Base-by-base conservation (phyloP, 2,113 vertebrate genomes). In the Sphaerodactylus townsendi region DNA sequence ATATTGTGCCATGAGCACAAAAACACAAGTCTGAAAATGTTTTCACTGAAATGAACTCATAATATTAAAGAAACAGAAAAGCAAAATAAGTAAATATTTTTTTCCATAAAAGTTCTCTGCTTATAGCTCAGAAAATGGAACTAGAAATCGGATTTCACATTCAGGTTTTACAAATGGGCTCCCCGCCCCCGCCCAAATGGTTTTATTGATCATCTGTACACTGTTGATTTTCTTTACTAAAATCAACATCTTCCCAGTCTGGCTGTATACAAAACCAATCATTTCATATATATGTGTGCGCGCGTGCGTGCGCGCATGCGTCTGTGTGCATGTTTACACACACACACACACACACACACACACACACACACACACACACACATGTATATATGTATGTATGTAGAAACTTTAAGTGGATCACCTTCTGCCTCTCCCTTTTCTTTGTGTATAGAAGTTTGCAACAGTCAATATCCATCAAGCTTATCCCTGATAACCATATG, bases 161-260 rank as follows among this genome's bases (percentile, higher is more conserved):
- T 50, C 37, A 46, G 5, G 62, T 19, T 50, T 75, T 66, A 41
- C 17, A 48, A 66, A 53, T 76, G 44, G 25, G 15, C 65, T 75
- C 7, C 44, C 10, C 17, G 2, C 50, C 48, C 35, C 86, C 87
- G 86, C 92, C 80, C 85, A 48, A 80, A 33, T 50, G 66, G 2
- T 77, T 68, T 4, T 91, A 93, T 92, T 94, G 94, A 94, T 94
- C 93, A 95, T 91, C 91, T 77, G 64, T 25, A 23, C 15, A 89
- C 44, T 84, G 88, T 75, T 85, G 88, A 73, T 76, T 90, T 46
- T 76, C 82, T 88, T 92, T 75, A 62, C 85, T 71, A 46, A 50
- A 68, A 76, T 50, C 44, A 66, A 66, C n/a, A 72, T 85, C 89
- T 1, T 81, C 78, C 86, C 72, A 89, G 71, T 82, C 84, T 92